A percentile compares a stretch with the other conserved stretches of the same genome.
phyloP scores from a whole-genome alignment of 2,113 vertebrate species.

The Thalassoma bifasciatum region DNA sequence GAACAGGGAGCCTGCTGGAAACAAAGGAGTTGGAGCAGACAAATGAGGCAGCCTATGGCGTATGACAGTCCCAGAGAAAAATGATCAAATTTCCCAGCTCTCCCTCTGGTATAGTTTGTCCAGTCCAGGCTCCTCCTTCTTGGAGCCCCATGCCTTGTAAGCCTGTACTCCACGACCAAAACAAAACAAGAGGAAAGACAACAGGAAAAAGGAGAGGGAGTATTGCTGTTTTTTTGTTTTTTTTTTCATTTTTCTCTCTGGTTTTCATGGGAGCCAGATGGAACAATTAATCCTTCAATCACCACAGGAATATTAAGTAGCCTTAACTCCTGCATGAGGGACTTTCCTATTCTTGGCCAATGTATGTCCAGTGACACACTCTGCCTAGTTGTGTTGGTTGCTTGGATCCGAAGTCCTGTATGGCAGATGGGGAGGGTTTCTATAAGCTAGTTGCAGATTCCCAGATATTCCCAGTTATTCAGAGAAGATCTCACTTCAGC shows the following conservation, averaged over 20 bases:
- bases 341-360: slow-evolving; percentile 46
- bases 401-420: slow-evolving; percentile 41
- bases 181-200: slow-evolving; percentile 70
- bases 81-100: slow-evolving; percentile 77
- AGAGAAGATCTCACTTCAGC: slow-evolving; percentile 28
- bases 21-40: slow-evolving; percentile 81
- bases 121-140: slow-evolving; percentile 45
- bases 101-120: slow-evolving; percentile 70
- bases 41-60: slow-evolving; percentile 78
- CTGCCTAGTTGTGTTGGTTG: slow-evolving; percentile 23
- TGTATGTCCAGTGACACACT: slow-evolving; percentile 49
- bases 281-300: slow-evolving; percentile 88
- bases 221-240: slow-evolving; percentile 50
- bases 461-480: slow-evolving; percentile 22
- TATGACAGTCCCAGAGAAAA: slow-evolving; percentile 81
- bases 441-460: slow-evolving; percentile 30
- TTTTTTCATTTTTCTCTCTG: slow-evolving; percentile 59
- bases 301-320: slow-evolving; percentile 86
- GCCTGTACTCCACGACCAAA: slow-evolving; percentile 37
- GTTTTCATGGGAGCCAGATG: slow-evolving; percentile 86
- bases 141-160: slow-evolving; percentile 37
- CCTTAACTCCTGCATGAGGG: slow-evolving; percentile 65
- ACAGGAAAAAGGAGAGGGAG: slow-evolving; percentile 69
- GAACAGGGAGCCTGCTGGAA: slow-evolving; percentile 62
- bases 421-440: slow-evolving; percentile 69